Base-by-base conservation (phyloP, 2,888 invertebrate genomes). In the Archips xylosteana region DNA sequence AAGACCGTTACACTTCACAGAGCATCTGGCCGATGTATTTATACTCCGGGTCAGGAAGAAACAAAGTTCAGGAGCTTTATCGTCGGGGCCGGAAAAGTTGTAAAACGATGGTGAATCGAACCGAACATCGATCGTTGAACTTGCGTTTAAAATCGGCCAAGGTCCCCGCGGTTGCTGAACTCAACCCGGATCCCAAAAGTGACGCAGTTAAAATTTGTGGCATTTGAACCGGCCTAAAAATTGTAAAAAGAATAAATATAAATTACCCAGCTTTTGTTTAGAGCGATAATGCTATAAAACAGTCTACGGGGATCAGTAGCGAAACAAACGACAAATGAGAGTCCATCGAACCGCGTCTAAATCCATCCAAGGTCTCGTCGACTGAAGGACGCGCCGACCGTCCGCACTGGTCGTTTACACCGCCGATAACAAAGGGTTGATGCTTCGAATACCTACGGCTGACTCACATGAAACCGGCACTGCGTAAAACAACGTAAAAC, bases 281-380 rank as follows among this genome's bases (percentile, higher is more conserved):
- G 51, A 54, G 36, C 42, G 57, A 15, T 63, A 63, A 63, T 51
- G 47, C 57, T 49, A 81, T 80, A 74, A 77, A 81, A 83, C 80
- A 81, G 81, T 73, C 54, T 66, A 71, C 82, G 81, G 83, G 89
- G 87, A 85, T 87, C 82, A 85, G 87, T 88, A 89, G 87, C 90
- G 89, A 91, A 90, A 89, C 86, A 84, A 91, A 89, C 87, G 84
- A 81, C 82, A 87, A 65, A 85, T 86, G 85, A 80, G 86, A 91
- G 93, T 92, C 90, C 90, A 82, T 89, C 93, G 92, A 92, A 94
- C 94, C 85, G 90, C 87, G 87, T 86, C 93, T 94, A 94, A 92
- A 93, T 92, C 87, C 92, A 93, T 88, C 92, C 94, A 93, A 94
- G 94, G 94, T 92, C 92, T 91, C 85, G 83, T 85, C 87, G 78